Base-by-base conservation (phyloP, 1,140 invertebrate species). In the Apis mellifera region DNA sequence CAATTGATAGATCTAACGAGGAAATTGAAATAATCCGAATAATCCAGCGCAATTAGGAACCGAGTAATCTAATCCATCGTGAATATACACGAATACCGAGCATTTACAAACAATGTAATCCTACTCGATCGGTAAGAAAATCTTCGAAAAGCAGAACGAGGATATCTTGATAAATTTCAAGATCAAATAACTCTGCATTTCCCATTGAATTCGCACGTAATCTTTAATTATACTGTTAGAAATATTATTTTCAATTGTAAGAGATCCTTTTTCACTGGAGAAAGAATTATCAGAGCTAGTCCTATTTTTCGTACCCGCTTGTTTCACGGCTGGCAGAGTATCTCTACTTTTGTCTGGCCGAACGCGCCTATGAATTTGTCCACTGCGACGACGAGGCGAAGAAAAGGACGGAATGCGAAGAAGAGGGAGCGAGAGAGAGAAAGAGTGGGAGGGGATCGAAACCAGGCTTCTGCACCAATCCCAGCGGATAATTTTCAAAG, bases 401-500 rank as follows among this genome's bases (percentile, higher is more conserved):
- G 26, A 50, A 57, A 82, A 65, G n/a, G n/a, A n/a, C n/a, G n/a
- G n/a, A n/a, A 26, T 26, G 26, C 26, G 26, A 26, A 26, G n/a
- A 52, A 15, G 23, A 26, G 66, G 64, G 13, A 32, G 19, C 9
- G n/a, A 65, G 42, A 69, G 26, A 80, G 65, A 32, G 9, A 69
- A n/a, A n/a, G n/a, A n/a, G n/a, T n/a, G 60, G 57, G 59, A 54
- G 83, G 81, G 68, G 89, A 64, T 64, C 86, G 84, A 86, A 86
- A 89, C 84, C 85, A 89, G 85, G 80, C 78, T 72, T n/a, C n/a
- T 85, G 80, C 70, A 85, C 83, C 81, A 86, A 89, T 89, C 82
- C 85, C 78, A 68, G 72, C 84, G 84, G 85, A 89, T 91, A 89
- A 90, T 90, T 88, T 89, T 90, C 82, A 86, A 89, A 89, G 84